A percentile compares a stretch with the other conserved stretches of the same genome.
Evolutionary conservation across 23 tunicate genomes (phyloP).

Genomic region (Clavelina lepadiformis): DNA sequence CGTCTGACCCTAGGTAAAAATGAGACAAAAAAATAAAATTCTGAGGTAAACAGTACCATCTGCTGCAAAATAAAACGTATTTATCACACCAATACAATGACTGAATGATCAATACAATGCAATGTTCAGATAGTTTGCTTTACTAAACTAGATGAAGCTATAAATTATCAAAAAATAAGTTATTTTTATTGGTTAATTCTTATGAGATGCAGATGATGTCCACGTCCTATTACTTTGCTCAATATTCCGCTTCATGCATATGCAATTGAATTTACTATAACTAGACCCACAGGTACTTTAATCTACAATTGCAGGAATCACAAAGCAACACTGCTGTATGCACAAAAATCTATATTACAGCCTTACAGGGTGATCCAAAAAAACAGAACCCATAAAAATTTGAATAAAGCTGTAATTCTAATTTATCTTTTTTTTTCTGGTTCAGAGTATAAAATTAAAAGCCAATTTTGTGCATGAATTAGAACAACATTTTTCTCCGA

Average conservation of each 20-base stretch:
- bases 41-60: background rate
- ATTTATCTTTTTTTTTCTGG: background rate
- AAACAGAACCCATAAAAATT: conserved; percentile 10
- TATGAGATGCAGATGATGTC: too few relatives aligned
- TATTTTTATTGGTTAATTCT: too few relatives aligned
- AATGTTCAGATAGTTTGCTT: background rate
- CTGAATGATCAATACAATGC: background rate
- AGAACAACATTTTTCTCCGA: background rate
- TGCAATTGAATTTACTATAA: too few relatives aligned
- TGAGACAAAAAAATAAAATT: background rate
- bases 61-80: background rate
- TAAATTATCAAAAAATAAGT: too few relatives aligned
- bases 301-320: too few relatives aligned
- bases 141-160: too few relatives aligned
- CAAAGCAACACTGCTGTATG: too few relatives aligned
- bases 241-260: too few relatives aligned
- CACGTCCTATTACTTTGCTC: too few relatives aligned
- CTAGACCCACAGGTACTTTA: too few relatives aligned
- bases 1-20: conserved; percentile 72
- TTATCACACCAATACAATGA: background rate
- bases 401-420: conserved; percentile 1
- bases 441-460: background rate
- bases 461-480: background rate
- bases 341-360: too few relatives aligned
- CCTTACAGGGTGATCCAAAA: too few relatives aligned